phyloP scores from a whole-genome alignment of 2,797 vertebrate species.

The Oreochromis mossambicus region DNA sequence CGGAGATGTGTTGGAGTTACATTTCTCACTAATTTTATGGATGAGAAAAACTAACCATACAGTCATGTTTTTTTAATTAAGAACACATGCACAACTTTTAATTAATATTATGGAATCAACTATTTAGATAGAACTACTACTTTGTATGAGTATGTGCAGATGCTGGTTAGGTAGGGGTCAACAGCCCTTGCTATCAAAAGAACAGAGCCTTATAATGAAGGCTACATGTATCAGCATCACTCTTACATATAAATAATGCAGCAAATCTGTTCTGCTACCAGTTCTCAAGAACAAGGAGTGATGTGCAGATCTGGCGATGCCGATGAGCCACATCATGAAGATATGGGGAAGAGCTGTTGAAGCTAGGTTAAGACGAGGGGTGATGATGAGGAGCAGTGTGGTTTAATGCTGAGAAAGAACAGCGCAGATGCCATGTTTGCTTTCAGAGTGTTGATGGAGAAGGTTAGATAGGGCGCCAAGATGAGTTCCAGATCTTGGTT shows the following conservation, averaged over 20 bases:
- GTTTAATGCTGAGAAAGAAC: no score
- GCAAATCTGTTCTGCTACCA: not conserved
- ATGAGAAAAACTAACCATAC: not conserved
- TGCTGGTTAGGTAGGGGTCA: not conserved
- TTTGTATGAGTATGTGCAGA: not conserved
- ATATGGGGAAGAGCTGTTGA: not conserved
- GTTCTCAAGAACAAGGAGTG: not conserved
- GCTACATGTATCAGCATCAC: not conserved
- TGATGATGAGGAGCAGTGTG: not conserved
- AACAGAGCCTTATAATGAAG: not conserved
- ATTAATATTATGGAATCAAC: not conserved
- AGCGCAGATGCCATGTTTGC: not conserved
- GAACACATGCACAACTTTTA: not conserved
- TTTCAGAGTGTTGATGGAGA: not conserved
- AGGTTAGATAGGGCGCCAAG: not conserved
- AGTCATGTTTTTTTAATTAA: no score
- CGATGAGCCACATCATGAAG: not conserved
- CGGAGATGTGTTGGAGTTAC: not conserved
- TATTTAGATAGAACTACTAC: not conserved
- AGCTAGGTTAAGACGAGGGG: not conserved
- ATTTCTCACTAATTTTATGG: not conserved
- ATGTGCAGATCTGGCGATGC: not conserved
- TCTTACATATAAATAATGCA: fast-evolving
- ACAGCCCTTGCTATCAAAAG: not conserved
- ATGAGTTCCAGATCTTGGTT: not conserved